Base-by-base conservation (phyloP, 2,797 vertebrate species). In the Diceros bicornis region DNA sequence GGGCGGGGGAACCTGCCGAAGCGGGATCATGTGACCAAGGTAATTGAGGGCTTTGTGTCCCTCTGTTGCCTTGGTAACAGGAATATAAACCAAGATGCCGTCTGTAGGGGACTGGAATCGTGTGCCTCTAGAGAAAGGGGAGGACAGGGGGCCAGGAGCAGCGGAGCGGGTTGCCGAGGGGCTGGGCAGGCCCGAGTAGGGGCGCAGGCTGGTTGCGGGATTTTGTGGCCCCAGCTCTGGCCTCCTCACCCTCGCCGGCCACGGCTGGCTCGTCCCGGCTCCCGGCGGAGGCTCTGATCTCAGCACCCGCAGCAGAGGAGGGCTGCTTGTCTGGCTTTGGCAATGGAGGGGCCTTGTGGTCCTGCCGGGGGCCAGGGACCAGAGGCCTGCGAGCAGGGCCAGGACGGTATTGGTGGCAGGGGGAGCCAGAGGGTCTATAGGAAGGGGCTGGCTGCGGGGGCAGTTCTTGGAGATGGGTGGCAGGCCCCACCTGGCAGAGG, bases 21-120 rank as follows among this genome's bases (percentile, higher is more conserved):
- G 82, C 13, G 0, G 66, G 32, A 68, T 90, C 98, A 97, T 3
- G 34, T 98, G 97, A 97, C 97, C 89, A 96, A 90, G 77, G 97
- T 97, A 97, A 97, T 95, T 97, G 96, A 97, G 95, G 97, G 91
- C 97, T 98, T 98, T 97, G 96, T 97, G 96, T 97, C 97, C 97
- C 89, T 97, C 81, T 97, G 97, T 98, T 96, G 96, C 97, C 97
- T 85, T 97, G 94, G 97, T 83, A 97, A 97, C 96, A 37, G 85
- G 96, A 93, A 89, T 97, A 97, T 97, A 98, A 98, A 97, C 97
- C 97, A 97, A 98, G 97, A 96, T 97, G 95, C 93, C 57, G 25
- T 95, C 93, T 96, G 97, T 94, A 90, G 95, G 96, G 93, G 93
- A 94, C 88, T 95, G 72, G 87, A 97, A 92, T 89, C 10, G 27